Conservation (phyloP, 2,888 invertebrate genomes). For the Catonia carolina region DNA sequence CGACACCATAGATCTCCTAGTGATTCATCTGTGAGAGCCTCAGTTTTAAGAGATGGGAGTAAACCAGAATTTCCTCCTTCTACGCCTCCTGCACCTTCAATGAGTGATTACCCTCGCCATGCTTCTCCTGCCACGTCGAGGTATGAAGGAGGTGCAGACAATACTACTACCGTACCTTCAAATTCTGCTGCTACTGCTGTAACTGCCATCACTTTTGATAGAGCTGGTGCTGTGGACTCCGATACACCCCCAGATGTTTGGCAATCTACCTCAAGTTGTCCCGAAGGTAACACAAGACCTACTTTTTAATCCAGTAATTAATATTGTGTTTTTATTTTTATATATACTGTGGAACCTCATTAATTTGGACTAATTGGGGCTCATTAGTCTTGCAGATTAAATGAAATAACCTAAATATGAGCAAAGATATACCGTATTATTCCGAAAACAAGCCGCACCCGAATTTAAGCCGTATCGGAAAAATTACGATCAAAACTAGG, state of each 20-base stretch:
- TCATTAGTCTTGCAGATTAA: too few relatives aligned
- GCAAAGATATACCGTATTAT: too few relatives aligned
- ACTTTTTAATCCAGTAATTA: too few relatives aligned
- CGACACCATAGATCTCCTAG: conserved; percentile 50
- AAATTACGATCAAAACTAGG: too few relatives aligned
- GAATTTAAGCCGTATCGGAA: too few relatives aligned
- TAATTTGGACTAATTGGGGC: too few relatives aligned
- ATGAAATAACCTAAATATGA: too few relatives aligned
- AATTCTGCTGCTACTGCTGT: conserved; percentile 47
- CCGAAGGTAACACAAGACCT: conserved; percentile 44
- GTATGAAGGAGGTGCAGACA: conserved; percentile 14
- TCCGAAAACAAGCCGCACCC: too few relatives aligned
- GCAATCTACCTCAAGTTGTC: conserved; percentile 43
- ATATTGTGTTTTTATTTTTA: background rate
- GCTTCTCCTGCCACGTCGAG: conserved; percentile 43
- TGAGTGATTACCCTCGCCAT: conserved; percentile 45
- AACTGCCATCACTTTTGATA: conserved; percentile 46
- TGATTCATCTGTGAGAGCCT: conserved; percentile 55
- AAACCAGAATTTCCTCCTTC: conserved; percentile 42
- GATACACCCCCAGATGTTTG: conserved; percentile 35
- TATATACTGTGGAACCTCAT: too few relatives aligned
- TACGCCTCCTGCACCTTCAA: conserved; percentile 39
- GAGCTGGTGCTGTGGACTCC: conserved; percentile 39
- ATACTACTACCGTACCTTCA: conserved; percentile 37
- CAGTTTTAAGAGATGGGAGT: conserved; percentile 58